These are phyloP conservation scores for Chaenodraco wilsoni DNA, from an alignment of 2,797 vertebrate species.

Conservation along the genomic window DNA sequence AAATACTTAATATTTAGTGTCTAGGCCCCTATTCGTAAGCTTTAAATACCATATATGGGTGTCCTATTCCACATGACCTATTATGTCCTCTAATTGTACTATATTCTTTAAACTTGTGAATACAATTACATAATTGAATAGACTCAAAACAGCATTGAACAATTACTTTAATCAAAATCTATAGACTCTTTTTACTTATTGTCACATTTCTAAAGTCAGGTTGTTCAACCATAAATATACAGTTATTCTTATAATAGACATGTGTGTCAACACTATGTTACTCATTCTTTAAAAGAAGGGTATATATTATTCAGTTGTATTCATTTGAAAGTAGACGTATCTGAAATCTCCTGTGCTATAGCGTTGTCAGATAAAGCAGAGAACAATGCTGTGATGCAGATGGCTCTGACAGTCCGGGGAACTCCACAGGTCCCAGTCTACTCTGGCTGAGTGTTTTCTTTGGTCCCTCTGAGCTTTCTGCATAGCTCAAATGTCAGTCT, in stretches of 20 bases:
- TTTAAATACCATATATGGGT: no score
- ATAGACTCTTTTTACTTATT: no score
- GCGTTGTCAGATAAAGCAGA: slow-evolving; percentile 52
- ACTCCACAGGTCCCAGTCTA: slow-evolving; percentile 64
- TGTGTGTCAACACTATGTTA: slow-evolving; percentile 12
- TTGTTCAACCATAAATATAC: slow-evolving; percentile 16
- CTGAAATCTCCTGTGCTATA: slow-evolving; percentile 44
- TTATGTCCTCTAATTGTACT: no score
- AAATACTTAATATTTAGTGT: no score
- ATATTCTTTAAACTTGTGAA: no score
- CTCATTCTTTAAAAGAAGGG: slow-evolving; percentile 6
- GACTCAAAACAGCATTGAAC: no score
- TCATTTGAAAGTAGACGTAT: slow-evolving; percentile 20
- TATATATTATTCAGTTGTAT: slow-evolving; percentile 12
- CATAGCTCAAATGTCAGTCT: slow-evolving; percentile 70
- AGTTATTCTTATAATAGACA: slow-evolving; percentile 10
- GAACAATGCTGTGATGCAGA: slow-evolving; percentile 60
- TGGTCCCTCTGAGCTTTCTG: slow-evolving; percentile 66
- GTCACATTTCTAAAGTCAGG: background rate
- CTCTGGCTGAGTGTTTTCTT: slow-evolving; percentile 69
- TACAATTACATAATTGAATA: no score
- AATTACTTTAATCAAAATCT: no score
- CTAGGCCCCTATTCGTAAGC: no score
- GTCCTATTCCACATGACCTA: no score
- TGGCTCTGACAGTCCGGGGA: slow-evolving; percentile 66